Conservation (phyloP, 2,888 invertebrate species). For the Lepidonotus clava region DNA sequence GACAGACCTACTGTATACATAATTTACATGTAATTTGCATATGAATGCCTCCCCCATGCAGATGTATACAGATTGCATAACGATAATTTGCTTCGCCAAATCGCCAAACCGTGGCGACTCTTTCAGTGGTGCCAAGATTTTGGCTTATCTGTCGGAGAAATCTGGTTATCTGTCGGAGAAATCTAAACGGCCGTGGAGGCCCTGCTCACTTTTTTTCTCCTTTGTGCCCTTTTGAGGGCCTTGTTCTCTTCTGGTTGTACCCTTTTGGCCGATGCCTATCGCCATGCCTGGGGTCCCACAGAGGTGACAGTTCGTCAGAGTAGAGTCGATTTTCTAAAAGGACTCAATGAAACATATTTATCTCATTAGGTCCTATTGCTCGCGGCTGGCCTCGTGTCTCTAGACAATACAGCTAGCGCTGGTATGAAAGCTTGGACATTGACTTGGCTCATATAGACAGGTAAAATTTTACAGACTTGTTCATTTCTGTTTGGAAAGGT, state of each 20-base stretch:
- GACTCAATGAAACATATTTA: slow-evolving; percentile 45
- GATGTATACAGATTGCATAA: slow-evolving; percentile 39
- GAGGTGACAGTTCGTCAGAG: not conserved
- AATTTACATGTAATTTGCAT: slow-evolving; percentile 19
- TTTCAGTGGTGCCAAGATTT: slow-evolving; percentile 35
- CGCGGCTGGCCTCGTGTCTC: no score
- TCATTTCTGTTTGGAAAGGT: no score
- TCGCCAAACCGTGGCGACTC: not conserved
- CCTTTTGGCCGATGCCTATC: not conserved
- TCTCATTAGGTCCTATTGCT: slow-evolving; percentile 37
- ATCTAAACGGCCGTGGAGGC: slow-evolving; percentile 27
- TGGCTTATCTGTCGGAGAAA: not conserved
- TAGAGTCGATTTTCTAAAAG: slow-evolving; percentile 13
- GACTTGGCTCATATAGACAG: no score
- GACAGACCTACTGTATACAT: not conserved
- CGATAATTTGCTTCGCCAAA: not conserved
- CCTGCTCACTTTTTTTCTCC: slow-evolving; percentile 5
- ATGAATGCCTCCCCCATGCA: not conserved
- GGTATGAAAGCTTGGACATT: no score
- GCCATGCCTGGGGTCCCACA: not conserved
- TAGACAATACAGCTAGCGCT: no score
- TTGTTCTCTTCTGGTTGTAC: not conserved
- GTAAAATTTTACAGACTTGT: no score
- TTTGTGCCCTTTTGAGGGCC: not conserved
- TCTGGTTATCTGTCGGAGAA: not conserved